Evolutionary conservation across 2,797 vertebrate genomes (phyloP), one percentile per base, ranked within the genome.

Genomic region (Megalops cyprinoides): DNA sequence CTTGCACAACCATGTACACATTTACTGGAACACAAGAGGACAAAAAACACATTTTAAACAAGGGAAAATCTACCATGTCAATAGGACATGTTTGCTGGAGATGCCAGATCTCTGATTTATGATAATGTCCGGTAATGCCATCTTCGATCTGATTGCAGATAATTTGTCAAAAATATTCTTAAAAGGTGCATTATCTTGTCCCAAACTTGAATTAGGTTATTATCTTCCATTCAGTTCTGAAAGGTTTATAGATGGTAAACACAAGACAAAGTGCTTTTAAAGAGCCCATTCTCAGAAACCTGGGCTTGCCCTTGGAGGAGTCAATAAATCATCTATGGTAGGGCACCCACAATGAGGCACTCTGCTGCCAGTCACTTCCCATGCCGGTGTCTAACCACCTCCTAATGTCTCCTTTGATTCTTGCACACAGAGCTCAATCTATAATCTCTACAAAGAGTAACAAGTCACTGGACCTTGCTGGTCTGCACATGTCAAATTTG

Each of bases 261-360:
- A 28, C 42, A 69, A 23, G 23, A 85, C 84, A 86, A 90, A 81
- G 82, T 86, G 67, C 71, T 49, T 74, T 28, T 8, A 69, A 49
- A 48, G 46, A 48, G 48, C 46, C 25, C 79, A 92, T 85, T 87
- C 82, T 71, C 86, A 86, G 88, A 88, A 89, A 93, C 88, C 88
- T 74, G 86, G 84, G 76, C 84, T 93, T 89, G 91, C 87, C 90
- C 88, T 89, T 87, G 79, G 90, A 88, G 86, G 78, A 1, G 80
- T 83, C 85, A 85, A 88, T 93, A 94, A 94, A 94, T 94, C 91
- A 92, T 86, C 85, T 79, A 87, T 85, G 4, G 62, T n/a, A 48
- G 49, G 7, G 80, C 83, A 86, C 86, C 87, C 89, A 89, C 90
- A 92, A 89, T 90, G 87, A 82, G 82, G 69, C 81, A 34, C 85